Evolutionary conservation across 2,113 vertebrate genomes (phyloP).

Genomic region (Fulica atra): DNA sequence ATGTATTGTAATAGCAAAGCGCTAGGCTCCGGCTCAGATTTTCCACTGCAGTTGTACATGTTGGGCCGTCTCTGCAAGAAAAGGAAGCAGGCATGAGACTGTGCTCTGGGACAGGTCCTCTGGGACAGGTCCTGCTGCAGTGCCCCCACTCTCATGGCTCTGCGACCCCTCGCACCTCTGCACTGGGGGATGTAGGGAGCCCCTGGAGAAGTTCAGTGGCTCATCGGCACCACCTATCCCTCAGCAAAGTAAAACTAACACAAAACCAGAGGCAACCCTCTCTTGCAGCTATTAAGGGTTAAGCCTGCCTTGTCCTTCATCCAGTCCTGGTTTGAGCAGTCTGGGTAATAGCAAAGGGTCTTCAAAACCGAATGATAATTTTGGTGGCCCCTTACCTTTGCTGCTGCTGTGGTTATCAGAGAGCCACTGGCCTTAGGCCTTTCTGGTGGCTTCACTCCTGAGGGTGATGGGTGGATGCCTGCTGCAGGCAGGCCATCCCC

Average conservation of each 20-base stretch:
- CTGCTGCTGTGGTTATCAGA: neutral
- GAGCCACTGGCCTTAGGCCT: neutral
- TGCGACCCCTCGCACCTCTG: fast-evolving
- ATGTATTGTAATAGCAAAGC: neutral
- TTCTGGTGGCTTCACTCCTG: neutral
- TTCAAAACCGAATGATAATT: neutral
- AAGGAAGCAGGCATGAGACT: neutral
- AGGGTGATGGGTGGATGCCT: neutral
- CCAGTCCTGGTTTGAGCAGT: neutral
- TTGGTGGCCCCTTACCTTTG: neutral
- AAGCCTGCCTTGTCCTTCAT: neutral
- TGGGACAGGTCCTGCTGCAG: neutral
- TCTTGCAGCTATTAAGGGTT: neutral
- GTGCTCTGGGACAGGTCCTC: fast-evolving
- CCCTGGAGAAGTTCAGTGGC: neutral
- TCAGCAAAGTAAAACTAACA: neutral
- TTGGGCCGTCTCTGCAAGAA: neutral
- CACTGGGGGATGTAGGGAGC: neutral
- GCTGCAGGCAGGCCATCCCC: neutral
- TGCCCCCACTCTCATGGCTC: neutral
- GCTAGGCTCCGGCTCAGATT: fast-evolving
- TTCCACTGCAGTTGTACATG: neutral
- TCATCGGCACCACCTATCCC: neutral
- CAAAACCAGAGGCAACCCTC: neutral
- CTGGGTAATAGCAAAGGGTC: neutral